A percentile compares a stretch with the other conserved stretches of the same genome.
phyloP scores from a whole-genome alignment of 1,140 invertebrate genomes.

The Ladona fulva region DNA sequence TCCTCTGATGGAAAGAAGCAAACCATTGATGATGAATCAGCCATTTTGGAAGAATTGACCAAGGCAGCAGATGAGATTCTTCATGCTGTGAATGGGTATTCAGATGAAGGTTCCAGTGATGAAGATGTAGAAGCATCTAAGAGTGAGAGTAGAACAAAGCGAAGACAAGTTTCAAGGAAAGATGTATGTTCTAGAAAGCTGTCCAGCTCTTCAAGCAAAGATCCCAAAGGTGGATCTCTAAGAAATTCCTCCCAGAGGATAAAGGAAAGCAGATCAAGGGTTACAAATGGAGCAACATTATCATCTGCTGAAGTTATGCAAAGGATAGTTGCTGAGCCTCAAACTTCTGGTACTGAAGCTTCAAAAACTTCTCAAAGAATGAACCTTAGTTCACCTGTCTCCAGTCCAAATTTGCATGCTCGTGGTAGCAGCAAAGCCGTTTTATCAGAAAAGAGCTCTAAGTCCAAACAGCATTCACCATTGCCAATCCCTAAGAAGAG shows the following conservation, averaged over 20 bases:
- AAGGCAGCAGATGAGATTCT: constrained; percentile 44
- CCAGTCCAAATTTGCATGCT: neutral
- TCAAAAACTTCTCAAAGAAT: neutral
- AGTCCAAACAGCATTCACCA: neutral
- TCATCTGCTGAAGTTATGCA: neutral
- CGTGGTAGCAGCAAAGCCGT: neutral
- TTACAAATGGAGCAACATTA: neutral
- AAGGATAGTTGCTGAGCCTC: neutral
- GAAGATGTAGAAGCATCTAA: neutral
- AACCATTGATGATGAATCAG: constrained; percentile 23
- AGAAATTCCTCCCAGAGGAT: neutral
- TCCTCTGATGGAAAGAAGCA: neutral
- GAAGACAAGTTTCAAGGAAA: neutral
- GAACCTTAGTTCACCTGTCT: neutral
- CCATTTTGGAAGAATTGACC: constrained; percentile 41
- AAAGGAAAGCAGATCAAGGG: neutral
- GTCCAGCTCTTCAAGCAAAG: neutral
- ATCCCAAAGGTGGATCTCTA: neutral
- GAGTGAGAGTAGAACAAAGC: neutral
- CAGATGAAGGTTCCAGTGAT: constrained; percentile 32
- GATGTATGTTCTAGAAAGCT: neutral
- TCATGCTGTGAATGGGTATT: constrained; percentile 42
- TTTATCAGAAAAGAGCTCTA: neutral
- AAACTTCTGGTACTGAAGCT: neutral
- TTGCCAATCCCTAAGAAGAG: neutral